A percentile compares a stretch with the other conserved stretches of the same genome.
Evolutionary conservation across 2,797 vertebrate species (phyloP).

Genomic region (Sebastes oblongus): DNA sequence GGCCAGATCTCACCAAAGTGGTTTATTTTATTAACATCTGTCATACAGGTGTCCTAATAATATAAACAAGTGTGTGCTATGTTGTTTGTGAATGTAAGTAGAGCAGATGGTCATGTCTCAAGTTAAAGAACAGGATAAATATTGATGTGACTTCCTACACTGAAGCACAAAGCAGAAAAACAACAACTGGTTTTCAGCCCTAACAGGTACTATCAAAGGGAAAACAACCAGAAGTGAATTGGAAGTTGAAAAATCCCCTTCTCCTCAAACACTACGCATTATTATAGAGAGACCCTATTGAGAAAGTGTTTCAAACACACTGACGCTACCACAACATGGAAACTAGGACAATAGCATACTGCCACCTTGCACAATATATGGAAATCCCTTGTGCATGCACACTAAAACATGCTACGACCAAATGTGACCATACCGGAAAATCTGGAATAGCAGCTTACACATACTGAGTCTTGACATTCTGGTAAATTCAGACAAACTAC

Average conservation of each 20-base stretch:
- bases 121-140: not conserved
- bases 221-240: not conserved
- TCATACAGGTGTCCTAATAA: not conserved
- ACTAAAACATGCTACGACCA: not conserved
- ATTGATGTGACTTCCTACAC: not conserved
- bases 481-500: not conserved
- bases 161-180: not conserved
- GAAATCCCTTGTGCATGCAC: not conserved
- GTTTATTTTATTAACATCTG: not conserved
- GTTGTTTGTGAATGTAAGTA: not conserved
- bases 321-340: not conserved
- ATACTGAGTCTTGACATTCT: not conserved
- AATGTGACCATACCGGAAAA: constrained; percentile 20
- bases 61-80: not conserved
- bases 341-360: not conserved
- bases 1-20: not conserved
- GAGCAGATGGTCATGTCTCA: not conserved
- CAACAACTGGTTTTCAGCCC: not conserved
- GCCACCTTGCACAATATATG: not conserved
- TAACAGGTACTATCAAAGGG: not conserved
- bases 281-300: not conserved
- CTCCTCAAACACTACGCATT: not conserved
- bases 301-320: not conserved
- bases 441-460: not conserved
- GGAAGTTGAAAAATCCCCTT: not conserved